Evolutionary conservation across 2,113 vertebrate species (phyloP), one percentile per base, ranked within the genome.

Genomic region (Chaetodon auriga): DNA sequence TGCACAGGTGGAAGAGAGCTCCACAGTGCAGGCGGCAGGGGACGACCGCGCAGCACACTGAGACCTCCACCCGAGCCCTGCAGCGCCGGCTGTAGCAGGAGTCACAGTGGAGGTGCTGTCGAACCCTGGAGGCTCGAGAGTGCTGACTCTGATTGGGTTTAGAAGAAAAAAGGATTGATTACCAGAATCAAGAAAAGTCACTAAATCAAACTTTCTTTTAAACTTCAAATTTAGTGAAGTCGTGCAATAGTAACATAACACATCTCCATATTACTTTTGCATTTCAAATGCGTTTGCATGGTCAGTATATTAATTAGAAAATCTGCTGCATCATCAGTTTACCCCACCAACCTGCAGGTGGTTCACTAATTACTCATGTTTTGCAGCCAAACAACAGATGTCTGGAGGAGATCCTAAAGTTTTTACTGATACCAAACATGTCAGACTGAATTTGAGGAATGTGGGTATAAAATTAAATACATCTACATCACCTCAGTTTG

Each of bases 1-100:
- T 99, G 93, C 98, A 99, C 93, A 96, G 95, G 87, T 99, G 98
- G 93, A 98, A 99, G 49, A 95, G 78, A 0, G 98, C 97, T 0
- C 98, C 97, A 0, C 98, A 99, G 83, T 90, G 95, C 16, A 96
- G 90, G 60, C 1, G 96, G 87, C 98, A 99, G 80, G 83, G 95
- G 78, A 91, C 94, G 80, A 97, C 43, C 1, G 93, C 48, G 25
- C 98, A 99, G 88, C 96, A 97, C 83, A 97, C 58, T 0, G 93
- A 93, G 41, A 87, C 72, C 92, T 98, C 96, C 72, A 95, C 41
- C 0, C 94, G 96, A 0, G 91, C 79, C 0, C 82, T 94, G 92
- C 98, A 99, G 88, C 96, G 95, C 38, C 94, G 95, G 81, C 80
- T 96, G 95, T 96, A 96, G 70, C 98, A 99, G 88, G 83, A 95